phyloP scores from a whole-genome alignment of 2,113 vertebrate species.

The Otolemur garnettii region DNA sequence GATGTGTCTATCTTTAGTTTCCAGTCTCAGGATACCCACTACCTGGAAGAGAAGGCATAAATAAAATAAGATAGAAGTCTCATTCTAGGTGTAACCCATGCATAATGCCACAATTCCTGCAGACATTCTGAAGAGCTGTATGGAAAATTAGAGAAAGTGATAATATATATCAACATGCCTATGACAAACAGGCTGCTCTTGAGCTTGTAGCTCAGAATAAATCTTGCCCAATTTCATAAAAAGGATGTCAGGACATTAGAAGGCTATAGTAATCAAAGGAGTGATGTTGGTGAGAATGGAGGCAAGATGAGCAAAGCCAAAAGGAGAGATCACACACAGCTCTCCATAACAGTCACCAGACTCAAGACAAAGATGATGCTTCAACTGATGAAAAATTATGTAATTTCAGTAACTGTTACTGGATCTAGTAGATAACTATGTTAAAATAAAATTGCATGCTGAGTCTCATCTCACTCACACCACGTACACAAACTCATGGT shows the following conservation, averaged over 20 bases:
- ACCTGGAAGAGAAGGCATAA: neutral
- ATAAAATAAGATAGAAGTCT: neutral
- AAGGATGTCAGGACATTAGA: neutral
- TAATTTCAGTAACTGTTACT: too few relatives aligned
- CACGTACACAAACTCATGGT: too few relatives aligned
- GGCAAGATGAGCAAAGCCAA: too few relatives aligned
- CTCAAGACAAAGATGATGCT: neutral
- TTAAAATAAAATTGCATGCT: too few relatives aligned
- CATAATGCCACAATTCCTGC: neutral
- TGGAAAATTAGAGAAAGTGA: neutral
- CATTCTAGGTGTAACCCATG: neutral
- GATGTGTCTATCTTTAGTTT: neutral
- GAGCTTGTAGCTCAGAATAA: neutral
- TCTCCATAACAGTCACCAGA: too few relatives aligned
- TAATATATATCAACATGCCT: neutral
- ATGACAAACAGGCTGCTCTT: neutral
- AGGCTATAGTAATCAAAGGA: neutral
- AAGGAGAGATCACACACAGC: neutral
- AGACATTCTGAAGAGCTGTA: neutral
- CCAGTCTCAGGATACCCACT: fast-evolving
- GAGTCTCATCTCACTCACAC: neutral
- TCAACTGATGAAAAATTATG: too few relatives aligned
- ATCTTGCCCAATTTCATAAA: neutral
- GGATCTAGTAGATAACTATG: neutral
- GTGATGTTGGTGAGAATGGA: neutral